These are phyloP conservation scores for Drosophila fuyamai DNA, from an alignment of 1,140 invertebrate genomes.

Conservation along the genomic window DNA sequence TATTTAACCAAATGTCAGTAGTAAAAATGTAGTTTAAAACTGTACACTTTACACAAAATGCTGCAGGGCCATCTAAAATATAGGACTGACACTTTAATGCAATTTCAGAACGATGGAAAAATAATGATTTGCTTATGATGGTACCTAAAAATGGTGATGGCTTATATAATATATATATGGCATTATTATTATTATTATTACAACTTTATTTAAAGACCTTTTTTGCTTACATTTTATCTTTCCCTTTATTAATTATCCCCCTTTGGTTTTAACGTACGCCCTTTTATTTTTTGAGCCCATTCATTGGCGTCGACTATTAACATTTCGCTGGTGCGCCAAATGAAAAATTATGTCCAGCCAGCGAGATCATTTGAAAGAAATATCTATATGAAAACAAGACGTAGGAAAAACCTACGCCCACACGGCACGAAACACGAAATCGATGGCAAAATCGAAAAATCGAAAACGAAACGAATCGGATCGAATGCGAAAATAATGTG, in stretches of 20 bases:
- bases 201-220: too few relatives aligned
- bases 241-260: not conserved
- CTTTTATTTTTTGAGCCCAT: slow-evolving; percentile 11
- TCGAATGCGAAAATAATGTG: slow-evolving; percentile 43
- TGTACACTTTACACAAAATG: too few relatives aligned
- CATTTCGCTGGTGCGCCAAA: slow-evolving; percentile 40
- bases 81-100: too few relatives aligned
- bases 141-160: too few relatives aligned
- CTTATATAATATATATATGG: too few relatives aligned
- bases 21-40: not conserved
- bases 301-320: slow-evolving; percentile 43
- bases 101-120: too few relatives aligned
- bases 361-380: slow-evolving; percentile 43
- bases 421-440: slow-evolving; percentile 40
- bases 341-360: slow-evolving; percentile 44
- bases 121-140: too few relatives aligned
- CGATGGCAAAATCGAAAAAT: slow-evolving; percentile 28
- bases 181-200: not conserved
- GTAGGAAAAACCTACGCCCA: slow-evolving; percentile 57
- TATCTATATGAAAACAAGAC: slow-evolving; percentile 43
- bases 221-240: not conserved
- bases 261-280: not conserved
- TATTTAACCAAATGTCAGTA: not conserved
- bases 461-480: slow-evolving; percentile 26
- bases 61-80: too few relatives aligned